Base-by-base conservation (phyloP, 2,113 vertebrate genomes). In the Rhagologus leucostigma region DNA sequence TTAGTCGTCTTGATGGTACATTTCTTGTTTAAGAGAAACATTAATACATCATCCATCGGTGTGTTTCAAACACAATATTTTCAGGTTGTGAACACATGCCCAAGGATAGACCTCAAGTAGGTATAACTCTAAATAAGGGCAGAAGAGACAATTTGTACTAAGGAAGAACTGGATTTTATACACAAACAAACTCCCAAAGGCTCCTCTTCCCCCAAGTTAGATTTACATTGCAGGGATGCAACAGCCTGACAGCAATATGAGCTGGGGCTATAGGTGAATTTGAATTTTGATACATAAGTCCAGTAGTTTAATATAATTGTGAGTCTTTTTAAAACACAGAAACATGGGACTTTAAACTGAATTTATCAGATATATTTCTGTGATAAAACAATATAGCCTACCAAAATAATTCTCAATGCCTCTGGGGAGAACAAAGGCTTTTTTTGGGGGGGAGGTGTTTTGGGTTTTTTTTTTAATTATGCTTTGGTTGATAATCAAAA, bases 391-490 rank as follows among this genome's bases (percentile, higher is more conserved):
- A 52, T 20, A 35, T 0, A 70, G n/a, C 29, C 49, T 53, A 24
- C 10, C 37, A 78, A 84, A 87, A 35, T 23, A 75, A 89, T 60
- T 75, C 22, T 68, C 18, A 47, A 3, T 21, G 19, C 7, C 27
- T 27, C 50, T 57, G 39, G 18, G 26, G 11, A 70, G 4, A 81
- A 26, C 33, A 65, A 68, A 42, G 23, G 10, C n/a, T 0, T 29
- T 57, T 44, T 33, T 6, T 0, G 2, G 3, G 22, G 10, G 8
- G 6, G 3, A 29, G 7, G 7, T 22, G 24, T 33, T 24, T 24
- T 27, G 16, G 2, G 0, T 2, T 47, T 2, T 55, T 17, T 47
- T 33, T 67, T 4, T 2, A 64, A 59, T 53, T n/a, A 64, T 11
- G 46, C 47, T 71, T 78, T 6, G 12, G 17, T n/a, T 64, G 49